Base-by-base conservation (phyloP, 2,113 vertebrate genomes). In the Garra rufa region DNA sequence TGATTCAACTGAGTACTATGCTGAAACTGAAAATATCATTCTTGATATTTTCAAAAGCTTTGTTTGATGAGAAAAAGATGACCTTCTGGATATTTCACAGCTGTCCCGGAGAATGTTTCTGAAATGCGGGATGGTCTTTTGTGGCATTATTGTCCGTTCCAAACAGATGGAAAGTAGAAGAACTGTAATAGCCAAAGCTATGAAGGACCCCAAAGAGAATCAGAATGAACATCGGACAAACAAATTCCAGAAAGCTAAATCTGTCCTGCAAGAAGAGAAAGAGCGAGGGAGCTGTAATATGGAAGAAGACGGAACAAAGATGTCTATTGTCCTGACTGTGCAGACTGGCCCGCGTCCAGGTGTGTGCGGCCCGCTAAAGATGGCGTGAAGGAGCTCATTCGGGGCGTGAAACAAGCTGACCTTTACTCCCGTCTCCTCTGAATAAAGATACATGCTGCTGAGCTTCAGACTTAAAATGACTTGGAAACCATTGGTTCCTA, bases 191-290 rank as follows among this genome's bases (percentile, higher is more conserved):
- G 30, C 43, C 69, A 67, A 67, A 44, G 34, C 15, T 10, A 93
- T 92, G 93, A 94, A 94, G 76, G 91, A 90, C 13, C 86, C 87
- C 89, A 91, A 76, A 92, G 92, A 92, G 82, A 63, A 83, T 83
- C 76, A 24, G 21, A 61, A 77, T 81, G 89, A 92, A 94, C 87
- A 86, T 87, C 89, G 89, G 87, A 92, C 92, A 91, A 93, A 91
- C 87, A 91, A 92, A 89, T 91, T 95, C 94, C 91, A 85, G 89
- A 85, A 87, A 61, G 92, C 91, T 92, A 93, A 93, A 93, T 89
- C 57, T 90, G 87, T 90, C 87, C 79, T 87, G 87, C 85, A 50
- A 70, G 28, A 43, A 61, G 38, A 70, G 24, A 21, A 55, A 71
- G 69, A 74, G 44, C 55, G 71, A 69, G 28, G 48, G 59, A 17